A percentile compares a stretch with the other conserved stretches of the same genome.
phyloP scores from a whole-genome alignment of 2,113 vertebrate genomes.

The Corydoras sp. region DNA sequence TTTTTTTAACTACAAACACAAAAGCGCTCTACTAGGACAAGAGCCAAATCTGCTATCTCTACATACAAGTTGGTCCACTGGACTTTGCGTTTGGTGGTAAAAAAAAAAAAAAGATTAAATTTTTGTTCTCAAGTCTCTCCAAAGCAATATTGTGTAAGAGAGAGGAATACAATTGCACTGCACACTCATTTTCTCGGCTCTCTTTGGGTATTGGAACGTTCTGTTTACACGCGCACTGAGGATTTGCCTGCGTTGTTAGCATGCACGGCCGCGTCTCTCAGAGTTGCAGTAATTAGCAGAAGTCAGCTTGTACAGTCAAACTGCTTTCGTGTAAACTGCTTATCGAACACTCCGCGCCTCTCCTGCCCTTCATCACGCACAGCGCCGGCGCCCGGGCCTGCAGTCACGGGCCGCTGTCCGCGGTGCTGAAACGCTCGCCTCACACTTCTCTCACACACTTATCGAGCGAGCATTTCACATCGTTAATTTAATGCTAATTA shows the following conservation, averaged over 20 bases:
- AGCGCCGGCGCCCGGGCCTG: not conserved
- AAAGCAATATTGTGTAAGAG: too few species aligned
- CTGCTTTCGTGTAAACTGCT: slow-evolving; percentile 35
- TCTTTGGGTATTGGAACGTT: too few species aligned
- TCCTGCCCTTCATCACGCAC: slow-evolving; percentile 36
- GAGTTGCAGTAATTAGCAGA: slow-evolving; percentile 18
- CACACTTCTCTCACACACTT: not conserved
- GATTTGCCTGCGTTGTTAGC: slow-evolving; percentile 4
- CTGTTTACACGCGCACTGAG: not conserved
- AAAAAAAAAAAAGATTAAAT: too few species aligned
- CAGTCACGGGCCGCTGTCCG: slow-evolving; percentile 48
- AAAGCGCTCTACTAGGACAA: too few species aligned
- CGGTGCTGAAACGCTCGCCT: slow-evolving; percentile 53
- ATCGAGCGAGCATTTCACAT: not conserved
- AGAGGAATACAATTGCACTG: too few species aligned
- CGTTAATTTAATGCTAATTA: not conserved
- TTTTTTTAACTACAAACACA: too few species aligned
- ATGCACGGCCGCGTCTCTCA: slow-evolving; percentile 3
- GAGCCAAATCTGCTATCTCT: too few species aligned
- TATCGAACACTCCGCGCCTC: slow-evolving; percentile 37
- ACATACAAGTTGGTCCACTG: too few species aligned
- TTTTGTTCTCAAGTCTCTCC: too few species aligned
- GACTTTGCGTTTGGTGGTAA: too few species aligned
- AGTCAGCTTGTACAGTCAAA: slow-evolving; percentile 28
- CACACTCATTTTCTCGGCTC: too few species aligned